phyloP scores from a whole-genome alignment of 2,888 invertebrate species.

The Villa cingulata region DNA sequence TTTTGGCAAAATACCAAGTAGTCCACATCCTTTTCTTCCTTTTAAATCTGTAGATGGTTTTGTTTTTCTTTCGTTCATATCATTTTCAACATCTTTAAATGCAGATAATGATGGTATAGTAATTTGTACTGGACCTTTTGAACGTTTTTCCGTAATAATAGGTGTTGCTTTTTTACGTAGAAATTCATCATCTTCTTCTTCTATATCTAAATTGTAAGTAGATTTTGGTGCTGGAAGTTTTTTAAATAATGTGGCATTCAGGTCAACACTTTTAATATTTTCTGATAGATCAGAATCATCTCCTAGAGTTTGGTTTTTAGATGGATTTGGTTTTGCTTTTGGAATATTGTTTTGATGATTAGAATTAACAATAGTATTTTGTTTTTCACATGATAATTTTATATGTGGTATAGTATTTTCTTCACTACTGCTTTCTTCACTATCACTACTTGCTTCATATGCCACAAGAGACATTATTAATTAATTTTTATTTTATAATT shows the following conservation, averaged over 20 bases:
- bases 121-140: constrained; percentile 45
- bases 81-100: constrained; percentile 25
- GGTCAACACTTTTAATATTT: not conserved
- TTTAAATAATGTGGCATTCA: constrained; percentile 18
- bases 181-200: constrained; percentile 51
- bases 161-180: constrained; percentile 43
- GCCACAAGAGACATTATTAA: constrained; percentile 47
- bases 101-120: constrained; percentile 53
- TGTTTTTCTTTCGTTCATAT: not conserved
- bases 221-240: constrained; percentile 29
- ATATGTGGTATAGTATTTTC: constrained; percentile 19
- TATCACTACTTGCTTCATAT: constrained; percentile 41
- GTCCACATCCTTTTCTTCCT: constrained; percentile 12
- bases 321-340: not conserved
- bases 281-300: not conserved
- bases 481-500: too few relatives aligned
- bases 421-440: constrained; percentile 26
- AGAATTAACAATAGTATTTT: not conserved
- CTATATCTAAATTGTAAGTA: constrained; percentile 10
- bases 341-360: constrained; percentile 16
- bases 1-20: constrained; percentile 55
- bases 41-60: constrained; percentile 3
- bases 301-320: too few relatives aligned
- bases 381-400: not conserved
- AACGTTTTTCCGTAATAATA: constrained; percentile 21